Percentiles rank a stretch among this genome's conserved stretches.
phyloP scores from a whole-genome alignment of 2,797 vertebrate genomes.

The Decapterus maruadsi region DNA sequence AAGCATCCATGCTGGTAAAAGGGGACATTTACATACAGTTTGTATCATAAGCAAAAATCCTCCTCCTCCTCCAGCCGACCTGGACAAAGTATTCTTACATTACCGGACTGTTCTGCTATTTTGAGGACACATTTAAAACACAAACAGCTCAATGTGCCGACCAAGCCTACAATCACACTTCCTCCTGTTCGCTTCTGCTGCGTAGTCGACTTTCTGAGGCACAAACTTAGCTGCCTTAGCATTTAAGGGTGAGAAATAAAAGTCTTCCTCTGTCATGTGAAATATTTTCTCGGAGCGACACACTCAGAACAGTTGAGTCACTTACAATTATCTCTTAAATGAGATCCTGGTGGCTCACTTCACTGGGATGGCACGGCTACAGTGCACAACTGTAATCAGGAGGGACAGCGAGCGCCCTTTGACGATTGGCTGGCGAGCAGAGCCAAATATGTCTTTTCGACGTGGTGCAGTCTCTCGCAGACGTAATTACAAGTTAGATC shows the following conservation, averaged over 20 bases:
- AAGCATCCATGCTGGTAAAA: slow-evolving; percentile 30
- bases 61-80: slow-evolving; percentile 42
- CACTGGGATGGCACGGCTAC: slow-evolving; percentile 50
- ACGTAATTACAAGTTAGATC: slow-evolving; percentile 83
- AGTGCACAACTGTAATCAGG: slow-evolving; percentile 73
- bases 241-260: slow-evolving; percentile 51
- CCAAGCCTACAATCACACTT: slow-evolving; percentile 11
- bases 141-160: slow-evolving; percentile 7
- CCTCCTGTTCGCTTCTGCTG: slow-evolving; percentile 21
- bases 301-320: slow-evolving; percentile 53
- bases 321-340: slow-evolving; percentile 56
- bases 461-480: slow-evolving; percentile 75
- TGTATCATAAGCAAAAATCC: slow-evolving; percentile 73
- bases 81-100: slow-evolving; percentile 54
- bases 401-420: slow-evolving; percentile 67
- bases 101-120: slow-evolving; percentile 35
- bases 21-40: slow-evolving; percentile 71
- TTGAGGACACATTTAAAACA: slow-evolving; percentile 24
- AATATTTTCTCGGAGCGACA: slow-evolving; percentile 39
- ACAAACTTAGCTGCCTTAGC: slow-evolving; percentile 20
- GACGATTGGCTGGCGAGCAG: slow-evolving; percentile 71
- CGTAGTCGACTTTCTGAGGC: slow-evolving; percentile 21
- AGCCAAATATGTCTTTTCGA: slow-evolving; percentile 81
- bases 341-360: slow-evolving; percentile 50
- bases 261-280: slow-evolving; percentile 43